Conservation (phyloP, 2,888 invertebrate genomes). For the Hybos culiciformis region DNA sequence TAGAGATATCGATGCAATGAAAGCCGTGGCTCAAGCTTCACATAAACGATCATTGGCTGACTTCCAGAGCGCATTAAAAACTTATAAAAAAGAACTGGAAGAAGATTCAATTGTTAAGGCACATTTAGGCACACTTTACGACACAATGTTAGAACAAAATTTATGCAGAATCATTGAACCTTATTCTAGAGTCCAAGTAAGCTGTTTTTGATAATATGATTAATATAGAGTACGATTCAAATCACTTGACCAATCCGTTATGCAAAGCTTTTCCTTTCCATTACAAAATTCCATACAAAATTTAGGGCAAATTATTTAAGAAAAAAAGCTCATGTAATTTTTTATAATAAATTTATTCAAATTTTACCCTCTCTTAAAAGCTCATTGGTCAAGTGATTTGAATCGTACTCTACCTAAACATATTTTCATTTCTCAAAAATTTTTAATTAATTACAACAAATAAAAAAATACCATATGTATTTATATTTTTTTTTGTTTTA, state of each 20-base stretch:
- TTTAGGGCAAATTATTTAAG: too few species aligned
- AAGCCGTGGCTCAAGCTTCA: slow-evolving; percentile 89
- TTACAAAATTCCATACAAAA: too few species aligned
- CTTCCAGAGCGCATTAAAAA: slow-evolving; percentile 79
- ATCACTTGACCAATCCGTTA: too few species aligned
- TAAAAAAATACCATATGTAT: neutral
- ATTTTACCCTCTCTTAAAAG: too few species aligned
- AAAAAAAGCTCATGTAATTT: too few species aligned
- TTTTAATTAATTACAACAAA: too few species aligned
- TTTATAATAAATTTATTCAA: too few species aligned
- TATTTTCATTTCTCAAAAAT: neutral
- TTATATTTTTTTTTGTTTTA: slow-evolving; percentile 5
- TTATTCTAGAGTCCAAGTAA: slow-evolving; percentile 84
- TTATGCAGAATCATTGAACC: slow-evolving; percentile 97
- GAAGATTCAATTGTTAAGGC: slow-evolving; percentile 95
- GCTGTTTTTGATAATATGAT: too few species aligned
- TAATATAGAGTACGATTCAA: too few species aligned
- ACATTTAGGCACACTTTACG: slow-evolving; percentile 92
- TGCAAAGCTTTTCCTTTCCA: too few species aligned
- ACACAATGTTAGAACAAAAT: slow-evolving; percentile 98
- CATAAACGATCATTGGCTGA: slow-evolving; percentile 94
- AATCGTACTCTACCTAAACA: too few species aligned
- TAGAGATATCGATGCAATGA: slow-evolving; percentile 94
- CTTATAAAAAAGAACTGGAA: slow-evolving; percentile 77
- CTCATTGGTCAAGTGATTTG: too few species aligned